Percentiles rank a stretch among this genome's conserved stretches.
These are phyloP conservation scores for Pteria penguin DNA, from an alignment of 2,888 invertebrate species.

Conservation along the genomic window DNA sequence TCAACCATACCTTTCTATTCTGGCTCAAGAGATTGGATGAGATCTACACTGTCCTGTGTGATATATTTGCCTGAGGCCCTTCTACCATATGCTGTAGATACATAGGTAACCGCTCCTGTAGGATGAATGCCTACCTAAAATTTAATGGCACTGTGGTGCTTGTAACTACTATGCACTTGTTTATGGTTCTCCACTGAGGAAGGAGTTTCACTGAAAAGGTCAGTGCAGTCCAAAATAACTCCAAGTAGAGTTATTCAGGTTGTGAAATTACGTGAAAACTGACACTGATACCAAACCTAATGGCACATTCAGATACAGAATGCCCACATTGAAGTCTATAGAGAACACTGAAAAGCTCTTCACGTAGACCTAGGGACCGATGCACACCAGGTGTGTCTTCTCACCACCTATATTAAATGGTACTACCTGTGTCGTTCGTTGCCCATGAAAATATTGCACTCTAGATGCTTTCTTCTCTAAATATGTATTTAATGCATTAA, in stretches of 20 bases:
- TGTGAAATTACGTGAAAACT: neutral
- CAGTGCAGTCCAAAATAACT: neutral
- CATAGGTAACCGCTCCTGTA: neutral
- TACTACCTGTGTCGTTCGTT: neutral
- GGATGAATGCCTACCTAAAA: neutral
- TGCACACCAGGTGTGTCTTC: too few species aligned
- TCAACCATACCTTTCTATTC: neutral
- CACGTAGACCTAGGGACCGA: too few species aligned
- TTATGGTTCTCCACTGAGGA: neutral
- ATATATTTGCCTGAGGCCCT: neutral
- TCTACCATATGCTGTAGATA: neutral
- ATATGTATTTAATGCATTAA: neutral
- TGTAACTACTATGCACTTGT: neutral
- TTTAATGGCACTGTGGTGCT: neutral
- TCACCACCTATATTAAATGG: too few species aligned
- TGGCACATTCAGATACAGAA: neutral
- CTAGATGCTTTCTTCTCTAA: neutral
- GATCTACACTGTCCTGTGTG: neutral
- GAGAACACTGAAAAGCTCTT: too few species aligned
- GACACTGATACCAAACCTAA: neutral
- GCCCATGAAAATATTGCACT: neutral
- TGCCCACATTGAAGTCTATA: neutral
- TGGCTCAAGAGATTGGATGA: neutral
- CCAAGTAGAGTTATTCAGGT: neutral
- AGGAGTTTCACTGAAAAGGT: neutral